Evolutionary conservation across 2,113 vertebrate species (phyloP).

Genomic region (Dipodomys ordii): DNA sequence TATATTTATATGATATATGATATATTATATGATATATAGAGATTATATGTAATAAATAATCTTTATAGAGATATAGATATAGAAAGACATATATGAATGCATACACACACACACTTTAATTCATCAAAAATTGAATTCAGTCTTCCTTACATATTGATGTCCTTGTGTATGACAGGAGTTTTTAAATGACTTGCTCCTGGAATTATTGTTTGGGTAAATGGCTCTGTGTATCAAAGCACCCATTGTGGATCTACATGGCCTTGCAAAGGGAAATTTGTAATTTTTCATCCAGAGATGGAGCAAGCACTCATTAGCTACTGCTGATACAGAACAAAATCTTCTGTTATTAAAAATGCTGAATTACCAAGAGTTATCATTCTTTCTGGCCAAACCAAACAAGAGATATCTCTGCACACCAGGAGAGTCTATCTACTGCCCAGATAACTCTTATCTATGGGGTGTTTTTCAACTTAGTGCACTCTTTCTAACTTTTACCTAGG

Average conservation of each 20-base stretch:
- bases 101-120: background rate
- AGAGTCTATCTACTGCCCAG: background rate
- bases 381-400: constrained; percentile 26
- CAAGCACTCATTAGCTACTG: background rate
- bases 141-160: constrained; percentile 25
- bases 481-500: background rate
- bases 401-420: background rate
- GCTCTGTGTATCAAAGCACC: constrained; percentile 41
- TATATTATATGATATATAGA: too few species aligned
- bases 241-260: constrained; percentile 33
- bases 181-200: constrained; percentile 51
- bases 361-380: background rate
- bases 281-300: constrained; percentile 23
- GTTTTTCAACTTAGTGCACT: background rate
- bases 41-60: too few species aligned
- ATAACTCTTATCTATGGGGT: background rate
- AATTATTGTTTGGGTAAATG: constrained; percentile 48
- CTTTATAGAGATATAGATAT: background rate
- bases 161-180: constrained; percentile 42
- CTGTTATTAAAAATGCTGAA: constrained; percentile 43
- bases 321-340: constrained; percentile 4
- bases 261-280: constrained; percentile 36
- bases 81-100: background rate
- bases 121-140: background rate
- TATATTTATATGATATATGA: too few species aligned